Evolutionary conservation across 2,113 vertebrate genomes (phyloP).

Genomic region (Lophotis ruficrista): DNA sequence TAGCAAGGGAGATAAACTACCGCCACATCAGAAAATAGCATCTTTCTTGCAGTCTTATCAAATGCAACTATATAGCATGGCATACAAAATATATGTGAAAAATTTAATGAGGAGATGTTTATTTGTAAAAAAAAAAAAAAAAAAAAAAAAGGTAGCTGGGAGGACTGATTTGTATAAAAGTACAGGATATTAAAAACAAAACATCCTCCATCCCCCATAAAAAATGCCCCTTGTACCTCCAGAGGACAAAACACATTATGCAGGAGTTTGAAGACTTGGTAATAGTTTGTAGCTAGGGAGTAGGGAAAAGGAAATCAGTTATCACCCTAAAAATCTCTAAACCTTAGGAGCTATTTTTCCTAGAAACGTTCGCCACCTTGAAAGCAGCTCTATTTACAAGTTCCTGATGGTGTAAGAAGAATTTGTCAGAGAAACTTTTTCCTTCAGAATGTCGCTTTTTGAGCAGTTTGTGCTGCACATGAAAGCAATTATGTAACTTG

Average conservation of each 20-base stretch:
- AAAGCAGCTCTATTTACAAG: neutral
- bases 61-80: neutral
- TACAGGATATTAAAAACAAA: neutral
- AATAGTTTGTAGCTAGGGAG: neutral
- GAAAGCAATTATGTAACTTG: neutral
- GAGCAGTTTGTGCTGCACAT: neutral
- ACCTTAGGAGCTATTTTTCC: neutral
- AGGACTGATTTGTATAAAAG: neutral
- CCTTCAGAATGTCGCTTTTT: neutral
- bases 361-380: neutral
- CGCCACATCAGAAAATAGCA: constrained; percentile 43
- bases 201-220: neutral
- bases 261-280: neutral
- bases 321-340: neutral
- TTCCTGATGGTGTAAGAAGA: neutral
- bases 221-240: neutral
- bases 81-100: neutral
- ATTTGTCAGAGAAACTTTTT: neutral
- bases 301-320: neutral
- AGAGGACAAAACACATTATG: neutral
- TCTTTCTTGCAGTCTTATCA: constrained; percentile 30
- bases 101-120: neutral
- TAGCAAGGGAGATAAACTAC: constrained; percentile 37
- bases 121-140: neutral
- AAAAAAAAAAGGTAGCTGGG: neutral